Conservation (phyloP, 2,797 vertebrate genomes). For the Sebastes itinus region DNA sequence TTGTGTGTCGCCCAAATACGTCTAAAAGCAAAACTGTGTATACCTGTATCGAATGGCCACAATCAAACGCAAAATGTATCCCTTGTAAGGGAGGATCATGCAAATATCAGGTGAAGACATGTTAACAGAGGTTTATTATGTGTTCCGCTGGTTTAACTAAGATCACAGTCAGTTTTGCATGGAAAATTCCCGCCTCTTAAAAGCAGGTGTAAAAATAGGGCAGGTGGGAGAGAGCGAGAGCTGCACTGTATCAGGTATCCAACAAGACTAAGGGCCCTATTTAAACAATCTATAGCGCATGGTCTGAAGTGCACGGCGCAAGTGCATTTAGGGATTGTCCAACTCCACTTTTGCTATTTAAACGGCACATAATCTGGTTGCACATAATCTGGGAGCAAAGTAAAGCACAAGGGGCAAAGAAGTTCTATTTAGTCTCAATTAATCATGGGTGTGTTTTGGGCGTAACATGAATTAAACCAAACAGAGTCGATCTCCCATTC, state of each 20-base stretch:
- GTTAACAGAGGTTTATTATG: background rate
- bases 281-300: background rate
- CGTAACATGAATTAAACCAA: no score
- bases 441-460: no score
- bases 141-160: background rate
- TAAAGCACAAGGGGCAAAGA: no score
- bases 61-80: background rate
- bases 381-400: no score
- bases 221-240: background rate
- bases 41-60: background rate
- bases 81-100: background rate
- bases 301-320: rapidly evolving
- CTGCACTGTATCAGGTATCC: background rate
- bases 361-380: background rate
- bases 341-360: background rate
- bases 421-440: no score
- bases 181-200: background rate
- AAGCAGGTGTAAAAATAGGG: background rate
- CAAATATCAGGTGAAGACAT: background rate
- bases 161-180: background rate
- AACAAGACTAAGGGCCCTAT: background rate
- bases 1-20: background rate
- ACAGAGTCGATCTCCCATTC: no score
- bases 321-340: background rate
- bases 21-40: background rate